Percentiles rank a stretch among this genome's conserved stretches.
These are phyloP conservation scores for Drosophila pseudotakahashii DNA, from an alignment of 2,888 invertebrate species.

Conservation along the genomic window DNA sequence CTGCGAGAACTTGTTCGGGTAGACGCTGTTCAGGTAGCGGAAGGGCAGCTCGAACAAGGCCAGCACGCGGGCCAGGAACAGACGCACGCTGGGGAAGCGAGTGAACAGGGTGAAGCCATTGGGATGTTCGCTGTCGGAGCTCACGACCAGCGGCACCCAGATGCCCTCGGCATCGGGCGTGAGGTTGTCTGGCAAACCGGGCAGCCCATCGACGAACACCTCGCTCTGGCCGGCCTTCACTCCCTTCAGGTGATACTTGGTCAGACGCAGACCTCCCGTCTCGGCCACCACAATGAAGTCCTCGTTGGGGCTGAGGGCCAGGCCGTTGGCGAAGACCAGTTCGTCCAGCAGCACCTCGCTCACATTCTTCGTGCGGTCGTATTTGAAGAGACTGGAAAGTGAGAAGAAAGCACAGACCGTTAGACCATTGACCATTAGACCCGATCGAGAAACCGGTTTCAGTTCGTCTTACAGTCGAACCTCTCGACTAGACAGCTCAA, in stretches of 20 bases:
- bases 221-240: conserved; percentile 91
- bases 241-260: conserved; percentile 92
- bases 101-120: conserved; percentile 85
- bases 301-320: conserved; percentile 92
- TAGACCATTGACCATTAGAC: conserved; percentile 6
- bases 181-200: conserved; percentile 85
- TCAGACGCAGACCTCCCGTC: conserved; percentile 87
- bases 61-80: conserved; percentile 87
- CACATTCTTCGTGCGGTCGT: conserved; percentile 90
- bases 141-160: conserved; percentile 86
- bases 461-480: conserved; percentile 17
- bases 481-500: not conserved
- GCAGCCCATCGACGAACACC: conserved; percentile 92
- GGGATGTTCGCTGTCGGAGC: conserved; percentile 87
- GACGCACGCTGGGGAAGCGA: conserved; percentile 87
- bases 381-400: conserved; percentile 89
- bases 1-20: conserved; percentile 88
- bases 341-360: conserved; percentile 91
- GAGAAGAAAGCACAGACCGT: conserved; percentile 19
- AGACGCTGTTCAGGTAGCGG: conserved; percentile 86
- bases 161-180: conserved; percentile 89
- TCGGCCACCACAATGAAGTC: conserved; percentile 93
- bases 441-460: conserved; percentile 59
- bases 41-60: conserved; percentile 88
- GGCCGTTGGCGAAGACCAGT: conserved; percentile 94